phyloP scores from a whole-genome alignment of 2,113 vertebrate genomes.

The Vulpes vulpes region DNA sequence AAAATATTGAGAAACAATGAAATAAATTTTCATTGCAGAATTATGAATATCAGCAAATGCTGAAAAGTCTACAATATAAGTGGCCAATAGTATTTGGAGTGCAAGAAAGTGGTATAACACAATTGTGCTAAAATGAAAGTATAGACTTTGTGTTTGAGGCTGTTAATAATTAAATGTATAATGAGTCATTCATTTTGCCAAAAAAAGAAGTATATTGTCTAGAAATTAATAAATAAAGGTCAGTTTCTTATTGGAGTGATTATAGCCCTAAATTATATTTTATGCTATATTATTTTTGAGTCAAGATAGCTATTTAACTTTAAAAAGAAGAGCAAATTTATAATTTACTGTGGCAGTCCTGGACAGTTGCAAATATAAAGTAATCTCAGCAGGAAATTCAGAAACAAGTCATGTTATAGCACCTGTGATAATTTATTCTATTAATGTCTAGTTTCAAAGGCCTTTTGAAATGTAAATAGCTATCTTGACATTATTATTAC shows the following conservation, averaged over 20 bases:
- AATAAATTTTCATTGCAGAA: neutral
- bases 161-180: constrained; percentile 6
- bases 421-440: constrained; percentile 40
- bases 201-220: constrained; percentile 50
- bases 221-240: constrained; percentile 41
- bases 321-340: neutral
- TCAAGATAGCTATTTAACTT: neutral
- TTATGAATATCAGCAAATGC: neutral
- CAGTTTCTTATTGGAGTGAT: neutral
- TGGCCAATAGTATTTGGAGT: neutral
- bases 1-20: neutral
- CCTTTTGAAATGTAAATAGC: constrained; percentile 37
- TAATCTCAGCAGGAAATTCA: constrained; percentile 40
- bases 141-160: neutral
- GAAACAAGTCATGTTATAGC: neutral
- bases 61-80: neutral
- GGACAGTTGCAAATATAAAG: neutral
- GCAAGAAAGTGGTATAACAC: neutral
- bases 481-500: neutral
- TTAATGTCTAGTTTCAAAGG: neutral
- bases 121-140: neutral
- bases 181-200: constrained; percentile 6
- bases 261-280: constrained; percentile 40
- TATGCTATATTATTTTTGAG: constrained; percentile 42
- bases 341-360: neutral